These are phyloP conservation scores for Hydroisotoma schaefferi DNA, from an alignment of 2,888 invertebrate genomes.

Conservation along the genomic window DNA sequence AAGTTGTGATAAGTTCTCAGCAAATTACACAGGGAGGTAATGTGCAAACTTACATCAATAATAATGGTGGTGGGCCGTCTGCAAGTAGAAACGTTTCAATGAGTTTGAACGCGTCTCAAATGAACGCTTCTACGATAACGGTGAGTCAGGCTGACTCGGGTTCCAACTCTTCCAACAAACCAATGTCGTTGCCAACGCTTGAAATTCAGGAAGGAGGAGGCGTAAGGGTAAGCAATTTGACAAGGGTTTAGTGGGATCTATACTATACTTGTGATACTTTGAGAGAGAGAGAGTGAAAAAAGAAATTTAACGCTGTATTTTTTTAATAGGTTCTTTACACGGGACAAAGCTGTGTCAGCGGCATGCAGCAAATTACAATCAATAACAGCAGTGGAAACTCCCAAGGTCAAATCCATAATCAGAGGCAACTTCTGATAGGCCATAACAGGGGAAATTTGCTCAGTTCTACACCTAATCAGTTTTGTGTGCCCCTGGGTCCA, in stretches of 20 bases:
- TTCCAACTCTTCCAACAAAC: slow-evolving; percentile 13
- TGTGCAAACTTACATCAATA: not conserved
- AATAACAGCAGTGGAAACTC: slow-evolving; percentile 1
- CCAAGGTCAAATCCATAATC: slow-evolving; percentile 19
- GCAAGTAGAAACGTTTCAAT: not conserved
- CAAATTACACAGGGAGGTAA: not conserved
- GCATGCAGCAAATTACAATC: slow-evolving; percentile 31
- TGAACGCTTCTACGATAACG: not conserved
- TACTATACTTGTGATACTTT: not conserved
- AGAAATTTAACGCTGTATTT: not conserved
- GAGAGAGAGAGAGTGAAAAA: not conserved
- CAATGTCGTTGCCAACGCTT: slow-evolving; percentile 30
- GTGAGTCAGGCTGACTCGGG: slow-evolving; percentile 4
- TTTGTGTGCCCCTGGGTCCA: slow-evolving; percentile 28
- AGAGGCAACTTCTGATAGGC: slow-evolving; percentile 30
- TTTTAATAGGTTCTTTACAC: slow-evolving; percentile 43
- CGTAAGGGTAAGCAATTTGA: slow-evolving; percentile 32
- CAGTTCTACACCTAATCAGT: slow-evolving; percentile 15
- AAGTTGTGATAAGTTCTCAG: slow-evolving; percentile 1
- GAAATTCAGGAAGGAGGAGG: slow-evolving; percentile 43
- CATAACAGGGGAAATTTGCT: slow-evolving; percentile 27
- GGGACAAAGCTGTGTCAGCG: slow-evolving; percentile 33
- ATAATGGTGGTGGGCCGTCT: not conserved
- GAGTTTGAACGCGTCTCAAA: slow-evolving; percentile 4
- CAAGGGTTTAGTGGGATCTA: not conserved